phyloP scores from a whole-genome alignment of 23 tunicate species.

The Oikopleura dioica region DNA sequence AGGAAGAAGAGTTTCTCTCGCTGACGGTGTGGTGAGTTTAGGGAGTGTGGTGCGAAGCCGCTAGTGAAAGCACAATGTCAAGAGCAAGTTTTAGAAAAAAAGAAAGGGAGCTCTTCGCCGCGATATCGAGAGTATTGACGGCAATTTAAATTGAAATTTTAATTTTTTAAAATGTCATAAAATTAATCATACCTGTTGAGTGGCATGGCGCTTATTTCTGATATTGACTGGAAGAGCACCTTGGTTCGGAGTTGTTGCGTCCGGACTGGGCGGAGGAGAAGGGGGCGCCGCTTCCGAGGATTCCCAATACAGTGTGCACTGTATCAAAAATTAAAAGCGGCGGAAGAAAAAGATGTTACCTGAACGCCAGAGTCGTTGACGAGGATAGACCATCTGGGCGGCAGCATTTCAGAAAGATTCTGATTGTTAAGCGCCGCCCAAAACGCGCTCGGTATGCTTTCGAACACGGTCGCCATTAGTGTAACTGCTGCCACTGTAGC shows the following conservation, averaged over 20 bases:
- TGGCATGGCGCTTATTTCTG: constrained; percentile 1
- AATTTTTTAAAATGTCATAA: not conserved
- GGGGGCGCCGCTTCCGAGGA: constrained; percentile 2
- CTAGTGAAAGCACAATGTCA: too few relatives aligned
- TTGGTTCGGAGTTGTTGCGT: too few relatives aligned
- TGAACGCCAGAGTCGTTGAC: constrained; percentile 9
- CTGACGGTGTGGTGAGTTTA: too few relatives aligned
- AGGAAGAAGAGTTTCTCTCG: too few relatives aligned
- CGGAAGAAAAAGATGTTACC: not conserved
- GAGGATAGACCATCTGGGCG: not conserved
- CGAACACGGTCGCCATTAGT: constrained; percentile 2
- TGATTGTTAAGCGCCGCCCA: constrained; percentile 4
- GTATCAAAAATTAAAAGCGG: not conserved
- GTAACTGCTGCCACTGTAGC: too few relatives aligned
- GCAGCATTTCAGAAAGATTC: not conserved
- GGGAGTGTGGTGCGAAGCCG: too few relatives aligned
- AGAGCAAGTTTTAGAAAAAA: too few relatives aligned
- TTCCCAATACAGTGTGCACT: constrained; percentile 11
- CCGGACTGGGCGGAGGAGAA: constrained; percentile 1
- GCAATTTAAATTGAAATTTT: not conserved
- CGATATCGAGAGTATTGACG: not conserved
- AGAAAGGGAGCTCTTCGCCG: too few relatives aligned
- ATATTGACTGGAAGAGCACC: not conserved
- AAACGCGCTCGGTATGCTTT: constrained; percentile 1
- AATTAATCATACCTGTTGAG: not conserved